Base-by-base conservation (phyloP, 2,113 vertebrate species). In the Epinephelus fuscoguttatus region DNA sequence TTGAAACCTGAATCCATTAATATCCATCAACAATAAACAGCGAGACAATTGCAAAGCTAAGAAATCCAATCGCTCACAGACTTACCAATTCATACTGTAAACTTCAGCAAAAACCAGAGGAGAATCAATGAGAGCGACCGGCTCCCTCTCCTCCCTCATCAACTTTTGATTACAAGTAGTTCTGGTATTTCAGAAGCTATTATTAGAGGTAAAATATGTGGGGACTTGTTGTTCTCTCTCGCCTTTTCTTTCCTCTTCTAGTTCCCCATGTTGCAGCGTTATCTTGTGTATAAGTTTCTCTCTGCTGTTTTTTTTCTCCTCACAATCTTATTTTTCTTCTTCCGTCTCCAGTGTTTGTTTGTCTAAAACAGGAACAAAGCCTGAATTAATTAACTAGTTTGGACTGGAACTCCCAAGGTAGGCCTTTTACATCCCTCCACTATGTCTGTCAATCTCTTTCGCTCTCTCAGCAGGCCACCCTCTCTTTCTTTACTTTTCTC, bases 341-440 rank as follows among this genome's bases (percentile, higher is more conserved):
- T 70, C 77, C 14, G 45, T 84, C 71, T 70, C 59, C 61, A 27
- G 61, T 74, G 85, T 91, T 91, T 92, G 87, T 92, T 90, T 90
- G 80, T 86, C 61, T 83, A 82, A 76, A 78, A 78, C 52, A 61
- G 80, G 82, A 93, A 94, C 88, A 94, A 93, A 91, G 88, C 82
- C 87, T 90, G 90, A 91, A 92, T 94, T 92, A 93, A 95, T 93
- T 90, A 93, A 84, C 85, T 71, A 74, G 84, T 72, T 80, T 81
- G 88, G 89, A 90, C 86, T 75, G 68, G 67, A 84, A 70, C 83
- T 91, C 94, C 88, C 86, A 71, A 59, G 76, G 81, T 84, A 75
- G 84, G 79, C 70, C 80, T 72, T 75, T 85, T 83, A 83, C 82
- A 82, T 89, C 86, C 77, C 80, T 82, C 78, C 64, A 73, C 84